Conservation (phyloP, 2,113 vertebrate species). For the Stegastes partitus region DNA sequence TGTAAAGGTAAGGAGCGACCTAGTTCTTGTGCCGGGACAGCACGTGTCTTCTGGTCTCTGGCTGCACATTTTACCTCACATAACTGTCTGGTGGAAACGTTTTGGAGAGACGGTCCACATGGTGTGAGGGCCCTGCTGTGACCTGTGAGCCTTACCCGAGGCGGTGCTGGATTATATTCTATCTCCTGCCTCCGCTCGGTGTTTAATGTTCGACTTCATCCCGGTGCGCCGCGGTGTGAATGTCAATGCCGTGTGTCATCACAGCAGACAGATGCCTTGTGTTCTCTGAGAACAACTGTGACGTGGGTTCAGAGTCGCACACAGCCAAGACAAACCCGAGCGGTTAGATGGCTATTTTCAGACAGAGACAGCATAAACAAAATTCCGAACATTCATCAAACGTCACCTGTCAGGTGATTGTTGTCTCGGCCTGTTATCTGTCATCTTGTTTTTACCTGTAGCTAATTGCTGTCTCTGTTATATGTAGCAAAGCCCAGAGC, state of each 20-base stretch:
- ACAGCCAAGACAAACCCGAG: constrained; percentile 42
- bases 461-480: background rate
- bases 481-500: background rate
- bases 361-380: constrained; percentile 19
- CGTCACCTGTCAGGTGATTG: constrained; percentile 21
- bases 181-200: constrained; percentile 5
- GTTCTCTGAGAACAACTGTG: constrained; percentile 23
- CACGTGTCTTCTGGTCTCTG: constrained; percentile 1
- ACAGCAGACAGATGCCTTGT: constrained; percentile 25
- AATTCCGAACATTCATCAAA: constrained; percentile 48
- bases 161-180: constrained; percentile 1
- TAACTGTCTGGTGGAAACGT: constrained; percentile 13
- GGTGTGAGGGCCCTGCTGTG: constrained; percentile 1
- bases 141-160: constrained; percentile 31
- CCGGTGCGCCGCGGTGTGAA: constrained; percentile 7
- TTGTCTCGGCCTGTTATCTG: constrained; percentile 17
- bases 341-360: background rate
- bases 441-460: constrained; percentile 20
- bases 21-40: background rate
- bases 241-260: constrained; percentile 44
- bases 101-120: constrained; percentile 6
- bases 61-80: background rate
- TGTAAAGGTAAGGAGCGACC: background rate
- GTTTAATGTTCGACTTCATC: constrained; percentile 21
- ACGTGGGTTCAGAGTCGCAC: constrained; percentile 6